phyloP scores from a whole-genome alignment of 2,888 invertebrate genomes.

The Lampropteryx suffumata region DNA sequence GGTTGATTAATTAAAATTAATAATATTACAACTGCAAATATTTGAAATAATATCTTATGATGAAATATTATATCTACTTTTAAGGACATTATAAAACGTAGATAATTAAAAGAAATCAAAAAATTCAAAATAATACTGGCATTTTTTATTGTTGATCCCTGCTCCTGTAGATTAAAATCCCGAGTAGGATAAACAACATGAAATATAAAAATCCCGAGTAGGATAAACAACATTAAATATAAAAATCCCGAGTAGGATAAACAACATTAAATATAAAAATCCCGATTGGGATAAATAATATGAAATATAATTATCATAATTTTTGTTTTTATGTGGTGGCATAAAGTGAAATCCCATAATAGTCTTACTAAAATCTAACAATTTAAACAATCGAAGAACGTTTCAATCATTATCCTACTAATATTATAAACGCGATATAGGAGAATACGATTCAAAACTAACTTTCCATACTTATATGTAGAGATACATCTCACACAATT shows the following conservation, averaged over 20 bases:
- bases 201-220: conserved; percentile 33
- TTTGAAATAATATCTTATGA: conserved; percentile 84
- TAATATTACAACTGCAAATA: conserved; percentile 84
- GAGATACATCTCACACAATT: neutral
- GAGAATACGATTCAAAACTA: conserved; percentile 15
- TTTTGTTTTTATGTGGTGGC: conserved; percentile 72
- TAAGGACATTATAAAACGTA: conserved; percentile 84
- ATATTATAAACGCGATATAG: conserved; percentile 9
- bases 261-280: conserved; percentile 37
- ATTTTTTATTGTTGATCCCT: conserved; percentile 74
- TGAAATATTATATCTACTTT: conserved; percentile 83
- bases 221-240: conserved; percentile 22
- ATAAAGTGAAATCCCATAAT: conserved; percentile 47
- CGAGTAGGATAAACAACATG: conserved; percentile 17
- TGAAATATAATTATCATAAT: conserved; percentile 64
- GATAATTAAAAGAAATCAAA: conserved; percentile 84
- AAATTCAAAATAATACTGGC: conserved; percentile 79
- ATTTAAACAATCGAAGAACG: conserved; percentile 33
- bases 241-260: conserved; percentile 30
- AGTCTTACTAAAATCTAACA: conserved; percentile 58
- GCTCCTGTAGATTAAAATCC: conserved; percentile 48
- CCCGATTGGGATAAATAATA: conserved; percentile 16
- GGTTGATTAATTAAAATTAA: conserved; percentile 79
- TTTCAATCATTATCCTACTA: conserved; percentile 1
- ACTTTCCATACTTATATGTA: conserved; percentile 8